Evolutionary conservation across 2,797 vertebrate genomes (phyloP).

Genomic region (Champsocephalus esox): DNA sequence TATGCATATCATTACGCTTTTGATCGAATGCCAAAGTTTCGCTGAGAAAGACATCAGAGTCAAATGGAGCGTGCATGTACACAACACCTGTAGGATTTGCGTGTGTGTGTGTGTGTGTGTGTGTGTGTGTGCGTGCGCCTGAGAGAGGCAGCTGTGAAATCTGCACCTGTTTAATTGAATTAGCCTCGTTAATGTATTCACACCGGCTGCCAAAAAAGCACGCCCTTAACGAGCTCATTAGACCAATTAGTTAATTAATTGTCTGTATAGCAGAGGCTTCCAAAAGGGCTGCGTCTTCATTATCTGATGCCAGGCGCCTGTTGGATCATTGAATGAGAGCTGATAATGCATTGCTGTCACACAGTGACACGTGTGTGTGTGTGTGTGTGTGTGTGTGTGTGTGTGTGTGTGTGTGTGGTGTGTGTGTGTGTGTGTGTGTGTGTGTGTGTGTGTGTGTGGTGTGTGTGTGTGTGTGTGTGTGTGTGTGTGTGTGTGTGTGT

Average conservation of each 20-base stretch:
- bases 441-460: not conserved
- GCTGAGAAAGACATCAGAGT: conserved; percentile 80
- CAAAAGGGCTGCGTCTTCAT: conserved; percentile 86
- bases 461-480: too few relatives aligned
- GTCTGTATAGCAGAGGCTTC: conserved; percentile 82
- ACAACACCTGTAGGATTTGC: conserved; percentile 76
- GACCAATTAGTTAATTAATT: conserved; percentile 91
- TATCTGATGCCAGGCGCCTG: conserved; percentile 85
- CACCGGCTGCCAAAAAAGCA: conserved; percentile 84
- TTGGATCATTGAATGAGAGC: conserved; percentile 76
- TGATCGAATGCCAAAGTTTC: conserved; percentile 81
- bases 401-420: not conserved
- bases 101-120: conserved; percentile 27
- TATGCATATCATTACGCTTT: conserved; percentile 81
- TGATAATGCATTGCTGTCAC: conserved; percentile 79
- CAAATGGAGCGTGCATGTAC: conserved; percentile 68
- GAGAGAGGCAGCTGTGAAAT: conserved; percentile 85
- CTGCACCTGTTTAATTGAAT: conserved; percentile 90
- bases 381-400: conserved; percentile 1
- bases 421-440: conserved; percentile 13
- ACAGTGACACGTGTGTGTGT: not conserved
- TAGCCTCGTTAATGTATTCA: conserved; percentile 88
- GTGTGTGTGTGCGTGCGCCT: conserved; percentile 5
- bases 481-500: too few relatives aligned
- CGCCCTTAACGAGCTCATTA: conserved; percentile 87